Evolutionary conservation across 2,888 invertebrate genomes (phyloP).

Genomic region (Trichopoda pennipes): DNA sequence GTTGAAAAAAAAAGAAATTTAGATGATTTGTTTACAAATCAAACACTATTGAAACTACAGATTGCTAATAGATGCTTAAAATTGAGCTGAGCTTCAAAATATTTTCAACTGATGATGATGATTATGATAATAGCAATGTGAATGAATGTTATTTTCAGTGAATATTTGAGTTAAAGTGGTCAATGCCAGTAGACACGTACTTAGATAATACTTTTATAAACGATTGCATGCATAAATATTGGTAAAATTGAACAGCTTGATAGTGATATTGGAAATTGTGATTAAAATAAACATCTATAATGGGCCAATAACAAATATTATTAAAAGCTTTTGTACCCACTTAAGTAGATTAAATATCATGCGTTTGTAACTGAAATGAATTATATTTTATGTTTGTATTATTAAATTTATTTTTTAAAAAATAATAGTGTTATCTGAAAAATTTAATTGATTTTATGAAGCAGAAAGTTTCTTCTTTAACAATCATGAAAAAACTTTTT

Average conservation of each 20-base stretch:
- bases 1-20: slow-evolving; percentile 2
- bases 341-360: not conserved
- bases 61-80: slow-evolving; percentile 61
- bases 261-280: slow-evolving; percentile 16
- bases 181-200: slow-evolving; percentile 37
- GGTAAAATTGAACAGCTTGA: not conserved
- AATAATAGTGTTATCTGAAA: too few relatives aligned
- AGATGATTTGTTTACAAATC: slow-evolving; percentile 50
- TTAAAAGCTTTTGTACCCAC: not conserved
- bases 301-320: not conserved
- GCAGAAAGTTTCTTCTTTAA: not conserved
- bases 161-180: slow-evolving; percentile 6
- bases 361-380: too few relatives aligned
- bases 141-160: slow-evolving; percentile 13
- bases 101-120: slow-evolving; percentile 8
- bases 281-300: slow-evolving; percentile 20
- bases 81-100: slow-evolving; percentile 29
- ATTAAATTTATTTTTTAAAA: too few relatives aligned
- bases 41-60: slow-evolving; percentile 49
- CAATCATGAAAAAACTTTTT: not conserved
- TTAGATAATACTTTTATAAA: slow-evolving; percentile 41
- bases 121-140: slow-evolving; percentile 12
- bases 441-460: not conserved
- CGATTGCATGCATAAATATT: slow-evolving; percentile 49
- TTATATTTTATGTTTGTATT: too few relatives aligned